These are phyloP conservation scores for Sussaba pulchella DNA, from an alignment of 2,888 invertebrate species.

Conservation along the genomic window DNA sequence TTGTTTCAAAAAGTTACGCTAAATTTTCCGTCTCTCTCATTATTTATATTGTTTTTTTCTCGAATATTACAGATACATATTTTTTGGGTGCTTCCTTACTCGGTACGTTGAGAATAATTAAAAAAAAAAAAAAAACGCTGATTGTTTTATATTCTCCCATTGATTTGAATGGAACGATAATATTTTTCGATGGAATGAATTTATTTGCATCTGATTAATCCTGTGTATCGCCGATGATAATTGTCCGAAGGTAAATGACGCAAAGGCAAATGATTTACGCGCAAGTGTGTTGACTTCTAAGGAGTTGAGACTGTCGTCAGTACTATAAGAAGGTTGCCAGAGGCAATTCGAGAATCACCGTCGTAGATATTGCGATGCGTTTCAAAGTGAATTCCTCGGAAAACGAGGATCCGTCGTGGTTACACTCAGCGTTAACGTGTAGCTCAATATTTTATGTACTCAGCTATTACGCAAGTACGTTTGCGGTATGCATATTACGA, in stretches of 20 bases:
- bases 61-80: no score
- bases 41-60: no score
- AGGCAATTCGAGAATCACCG: conserved; percentile 18
- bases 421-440: conserved; percentile 11
- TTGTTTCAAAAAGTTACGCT: no score
- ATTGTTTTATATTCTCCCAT: no score
- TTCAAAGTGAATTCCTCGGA: conserved; percentile 21
- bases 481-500: conserved; percentile 54
- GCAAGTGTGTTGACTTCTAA: not conserved
- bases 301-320: not conserved
- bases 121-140: no score
- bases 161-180: not conserved
- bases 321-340: conserved; percentile 1
- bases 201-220: not conserved
- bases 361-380: conserved; percentile 26
- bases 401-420: conserved; percentile 7
- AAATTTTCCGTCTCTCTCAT: no score
- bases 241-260: conserved; percentile 6
- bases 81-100: no score
- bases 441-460: conserved; percentile 47
- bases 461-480: conserved; percentile 60
- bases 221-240: not conserved
- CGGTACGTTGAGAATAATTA: no score
- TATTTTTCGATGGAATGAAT: no score
- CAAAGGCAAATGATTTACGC: not conserved